phyloP scores from a whole-genome alignment of 2,113 vertebrate species.

The Macheiramphus alcinus region DNA sequence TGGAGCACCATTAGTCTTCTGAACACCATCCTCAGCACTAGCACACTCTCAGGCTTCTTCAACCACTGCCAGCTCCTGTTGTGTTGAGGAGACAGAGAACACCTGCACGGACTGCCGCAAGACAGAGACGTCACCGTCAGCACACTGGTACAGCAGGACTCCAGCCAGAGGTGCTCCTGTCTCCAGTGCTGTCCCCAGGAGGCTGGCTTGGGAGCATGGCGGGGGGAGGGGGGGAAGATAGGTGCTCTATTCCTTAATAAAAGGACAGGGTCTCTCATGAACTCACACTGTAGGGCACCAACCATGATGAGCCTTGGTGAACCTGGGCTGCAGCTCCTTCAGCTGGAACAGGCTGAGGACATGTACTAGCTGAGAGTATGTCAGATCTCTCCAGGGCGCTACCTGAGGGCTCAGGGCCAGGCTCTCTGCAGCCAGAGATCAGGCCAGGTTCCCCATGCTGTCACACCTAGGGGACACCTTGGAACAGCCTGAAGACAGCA shows the following conservation, averaged over 20 bases:
- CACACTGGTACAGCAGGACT: not conserved
- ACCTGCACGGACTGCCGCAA: not conserved
- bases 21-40: not conserved
- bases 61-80: not conserved
- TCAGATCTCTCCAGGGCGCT: not conserved
- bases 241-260: not conserved
- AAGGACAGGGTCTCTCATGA: not conserved
- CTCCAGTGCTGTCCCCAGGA: not conserved
- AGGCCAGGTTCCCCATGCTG: not conserved
- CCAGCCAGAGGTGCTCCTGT: not conserved
- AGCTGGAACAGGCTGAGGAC: not conserved
- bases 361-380: not conserved
- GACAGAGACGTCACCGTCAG: not conserved
- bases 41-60: not conserved
- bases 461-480: not conserved
- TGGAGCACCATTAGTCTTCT: accelerated
- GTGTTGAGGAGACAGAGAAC: not conserved
- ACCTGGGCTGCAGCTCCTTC: not conserved
- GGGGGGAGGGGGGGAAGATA: not conserved
- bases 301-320: not conserved
- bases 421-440: not conserved
- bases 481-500: not conserved
- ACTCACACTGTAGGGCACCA: not conserved
- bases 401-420: not conserved
- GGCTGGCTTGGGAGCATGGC: not conserved